These are phyloP conservation scores for Marronus borbonicus DNA, from an alignment of 2,888 invertebrate species.

Conservation along the genomic window DNA sequence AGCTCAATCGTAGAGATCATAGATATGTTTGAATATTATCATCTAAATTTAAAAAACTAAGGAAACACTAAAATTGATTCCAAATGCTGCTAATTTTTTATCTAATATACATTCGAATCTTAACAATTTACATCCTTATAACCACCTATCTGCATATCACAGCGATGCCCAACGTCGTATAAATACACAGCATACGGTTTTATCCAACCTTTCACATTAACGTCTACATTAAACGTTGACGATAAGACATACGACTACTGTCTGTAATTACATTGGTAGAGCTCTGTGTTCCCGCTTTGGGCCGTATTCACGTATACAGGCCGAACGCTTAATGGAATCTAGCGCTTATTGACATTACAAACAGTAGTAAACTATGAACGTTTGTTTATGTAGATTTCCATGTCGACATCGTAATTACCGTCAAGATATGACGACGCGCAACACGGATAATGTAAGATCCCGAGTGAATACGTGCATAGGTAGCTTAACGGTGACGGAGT, in stretches of 20 bases:
- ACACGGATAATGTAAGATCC: neutral
- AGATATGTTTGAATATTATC: too few species aligned
- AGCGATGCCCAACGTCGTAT: too few species aligned
- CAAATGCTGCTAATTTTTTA: too few species aligned
- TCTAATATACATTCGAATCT: too few species aligned
- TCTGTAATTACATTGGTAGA: conserved; percentile 39
- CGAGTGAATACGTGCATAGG: neutral
- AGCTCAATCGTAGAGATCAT: too few species aligned
- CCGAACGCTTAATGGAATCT: conserved; percentile 33
- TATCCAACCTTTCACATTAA: conserved; percentile 24
- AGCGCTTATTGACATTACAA: conserved; percentile 41
- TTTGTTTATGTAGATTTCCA: conserved; percentile 44
- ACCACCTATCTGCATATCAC: too few species aligned
- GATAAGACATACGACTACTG: conserved; percentile 46
- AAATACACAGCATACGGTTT: too few species aligned
- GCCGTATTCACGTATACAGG: neutral
- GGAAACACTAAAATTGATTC: too few species aligned
- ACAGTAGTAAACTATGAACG: conserved; percentile 43
- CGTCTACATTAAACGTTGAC: conserved; percentile 33
- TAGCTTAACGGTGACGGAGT: neutral
- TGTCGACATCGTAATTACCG: conserved; percentile 34
- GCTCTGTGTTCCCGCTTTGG: conserved; percentile 18
- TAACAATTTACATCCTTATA: too few species aligned
- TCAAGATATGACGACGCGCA: conserved; percentile 21
- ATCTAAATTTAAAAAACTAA: too few species aligned